phyloP scores from a whole-genome alignment of 2,113 vertebrate species.

The Stegostoma tigrinum region DNA sequence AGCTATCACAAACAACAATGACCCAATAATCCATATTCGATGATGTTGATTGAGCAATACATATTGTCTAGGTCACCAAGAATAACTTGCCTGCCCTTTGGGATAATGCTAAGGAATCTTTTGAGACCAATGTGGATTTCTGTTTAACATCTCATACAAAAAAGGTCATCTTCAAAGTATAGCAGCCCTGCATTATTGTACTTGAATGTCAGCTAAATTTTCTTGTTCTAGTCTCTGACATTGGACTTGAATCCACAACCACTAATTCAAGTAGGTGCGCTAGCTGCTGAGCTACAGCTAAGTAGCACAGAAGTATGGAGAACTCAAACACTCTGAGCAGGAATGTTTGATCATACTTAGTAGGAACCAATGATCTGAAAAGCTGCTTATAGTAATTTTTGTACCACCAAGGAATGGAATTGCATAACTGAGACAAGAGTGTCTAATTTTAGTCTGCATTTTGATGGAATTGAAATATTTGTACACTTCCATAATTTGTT shows the following conservation, averaged over 20 bases:
- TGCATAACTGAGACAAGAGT: not conserved
- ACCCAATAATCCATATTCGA: not conserved
- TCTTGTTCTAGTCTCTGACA: not conserved
- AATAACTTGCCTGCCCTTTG: not conserved
- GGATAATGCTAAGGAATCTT: not conserved
- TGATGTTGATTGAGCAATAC: not conserved
- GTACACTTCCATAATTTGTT: not conserved
- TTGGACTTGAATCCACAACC: not conserved
- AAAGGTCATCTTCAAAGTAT: not conserved
- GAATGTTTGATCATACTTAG: not conserved
- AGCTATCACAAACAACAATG: not conserved
- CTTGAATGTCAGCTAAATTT: no score
- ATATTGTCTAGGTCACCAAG: not conserved
- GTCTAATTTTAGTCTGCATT: not conserved
- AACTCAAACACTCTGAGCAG: not conserved
- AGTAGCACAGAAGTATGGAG: not conserved
- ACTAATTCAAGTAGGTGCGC: not conserved
- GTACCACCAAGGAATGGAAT: not conserved
- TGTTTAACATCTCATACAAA: not conserved
- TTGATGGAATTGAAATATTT: not conserved
- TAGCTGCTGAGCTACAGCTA: not conserved
- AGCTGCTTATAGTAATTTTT: not conserved
- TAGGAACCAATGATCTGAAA: not conserved
- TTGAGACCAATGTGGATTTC: not conserved
- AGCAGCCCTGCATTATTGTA: no score